Evolutionary conservation across 2,113 vertebrate species (phyloP), one percentile per base, ranked within the genome.

Genomic region (Mormoops blainvillei): DNA sequence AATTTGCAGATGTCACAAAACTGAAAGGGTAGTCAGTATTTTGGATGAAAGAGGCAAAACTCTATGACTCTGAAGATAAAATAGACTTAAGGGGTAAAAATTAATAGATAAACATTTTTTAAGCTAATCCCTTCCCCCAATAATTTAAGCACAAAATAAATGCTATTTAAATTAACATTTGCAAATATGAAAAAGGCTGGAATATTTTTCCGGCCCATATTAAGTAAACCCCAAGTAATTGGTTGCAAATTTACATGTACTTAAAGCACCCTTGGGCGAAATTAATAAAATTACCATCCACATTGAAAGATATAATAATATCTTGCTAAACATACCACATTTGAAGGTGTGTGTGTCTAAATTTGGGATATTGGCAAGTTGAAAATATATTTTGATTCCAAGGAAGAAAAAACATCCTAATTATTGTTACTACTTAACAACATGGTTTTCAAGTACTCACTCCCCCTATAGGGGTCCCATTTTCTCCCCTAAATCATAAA

Each of bases 141-240:
- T 85, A 68, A 93, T 82, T 61, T 45, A 85, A 78, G 45, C 10
- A 71, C 15, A 31, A 95, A 96, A 82, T 77, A 85, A 90, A 78
- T 22, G 52, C 26, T 76, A 80, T 33, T 80, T 81, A 92, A 87
- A 73, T 61, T 63, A 94, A 87, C 11, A 61, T 70, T 83, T 78
- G 38, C 45, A 89, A 70, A 65, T 77, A 38, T 41, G 52, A 91
- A 94, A 89, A 85, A 85, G 77, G 58, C 48, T 61, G 22, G 31
- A 63, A 67, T 87, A n/a, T 93, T 76, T 77, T 52, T 78, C 28
- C 74, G 45, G 48, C 50, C 18, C 71, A 43, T 38, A 89, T 85
- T 84, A 96, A 77, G 24, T 84, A 96, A 77, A 19, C 15, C 2
- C 67, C 50, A 91, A 94, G 80, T 94, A 93, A 80, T 80, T 36